Evolutionary conservation across 2,888 invertebrate genomes (phyloP).

Genomic region (Thysanoteuthis rhombus): DNA sequence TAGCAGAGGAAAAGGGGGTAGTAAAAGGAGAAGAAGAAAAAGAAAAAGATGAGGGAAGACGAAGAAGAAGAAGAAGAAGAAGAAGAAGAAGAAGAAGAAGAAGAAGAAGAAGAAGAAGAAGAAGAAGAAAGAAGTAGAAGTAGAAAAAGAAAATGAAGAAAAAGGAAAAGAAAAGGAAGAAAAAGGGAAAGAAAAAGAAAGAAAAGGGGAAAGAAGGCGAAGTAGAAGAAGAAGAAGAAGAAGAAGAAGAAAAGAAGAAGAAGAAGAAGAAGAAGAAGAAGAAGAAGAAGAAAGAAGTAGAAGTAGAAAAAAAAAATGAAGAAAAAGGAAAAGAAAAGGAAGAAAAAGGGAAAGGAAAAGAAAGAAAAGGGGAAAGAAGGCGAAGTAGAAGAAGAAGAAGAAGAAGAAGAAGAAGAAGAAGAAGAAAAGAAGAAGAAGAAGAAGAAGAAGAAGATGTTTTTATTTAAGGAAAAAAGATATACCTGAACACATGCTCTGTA

Average conservation of each 20-base stretch:
- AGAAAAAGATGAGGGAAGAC: background rate
- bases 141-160: conserved; percentile 14
- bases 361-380: conserved; percentile 32
- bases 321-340: background rate
- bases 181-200: background rate
- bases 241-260: background rate
- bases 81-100: background rate
- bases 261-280: conserved; percentile 32
- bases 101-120: background rate
- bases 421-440: background rate
- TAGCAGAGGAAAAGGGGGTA: background rate
- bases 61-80: background rate
- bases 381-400: background rate
- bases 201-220: background rate
- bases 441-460: no score
- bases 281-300: conserved; percentile 20
- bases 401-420: background rate
- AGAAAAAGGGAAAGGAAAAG: background rate
- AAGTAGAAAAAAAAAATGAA: background rate
- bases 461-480: background rate
- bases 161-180: conserved; percentile 33
- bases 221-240: background rate
- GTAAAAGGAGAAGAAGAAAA: background rate
- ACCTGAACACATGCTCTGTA: no score
- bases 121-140: background rate